Conservation (phyloP, 2,888 invertebrate genomes). For the Eupeodes luniger region DNA sequence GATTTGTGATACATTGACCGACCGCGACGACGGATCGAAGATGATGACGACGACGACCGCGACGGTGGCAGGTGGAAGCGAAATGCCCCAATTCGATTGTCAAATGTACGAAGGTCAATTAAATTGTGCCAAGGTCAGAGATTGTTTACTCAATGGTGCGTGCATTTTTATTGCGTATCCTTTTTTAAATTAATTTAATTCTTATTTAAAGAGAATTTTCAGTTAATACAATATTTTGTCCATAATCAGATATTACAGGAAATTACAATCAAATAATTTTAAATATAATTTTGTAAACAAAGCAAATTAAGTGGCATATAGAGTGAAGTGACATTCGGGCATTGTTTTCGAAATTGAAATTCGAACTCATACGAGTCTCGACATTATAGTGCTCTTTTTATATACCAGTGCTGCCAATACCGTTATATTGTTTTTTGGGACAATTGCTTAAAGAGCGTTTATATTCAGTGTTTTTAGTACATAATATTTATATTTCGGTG, state of each 20-base stretch:
- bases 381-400: too few relatives aligned
- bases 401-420: too few relatives aligned
- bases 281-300: too few relatives aligned
- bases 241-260: not conserved
- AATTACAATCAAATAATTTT: not conserved
- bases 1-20: constrained; percentile 78
- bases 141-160: constrained; percentile 83
- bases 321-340: too few relatives aligned
- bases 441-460: too few relatives aligned
- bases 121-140: constrained; percentile 83
- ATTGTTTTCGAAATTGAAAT: too few relatives aligned
- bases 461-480: too few relatives aligned
- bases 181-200: constrained; percentile 80
- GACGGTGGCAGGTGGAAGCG: not conserved
- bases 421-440: too few relatives aligned
- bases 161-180: constrained; percentile 86
- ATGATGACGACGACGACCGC: not conserved
- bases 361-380: too few relatives aligned
- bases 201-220: not conserved
- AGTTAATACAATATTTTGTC: not conserved
- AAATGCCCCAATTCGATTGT: constrained; percentile 74
- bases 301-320: too few relatives aligned
- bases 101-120: constrained; percentile 83
- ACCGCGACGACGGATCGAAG: constrained; percentile 1
- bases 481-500: too few relatives aligned